phyloP scores from a whole-genome alignment of 1,140 invertebrate species.

The Heliconius hewitsoni region DNA sequence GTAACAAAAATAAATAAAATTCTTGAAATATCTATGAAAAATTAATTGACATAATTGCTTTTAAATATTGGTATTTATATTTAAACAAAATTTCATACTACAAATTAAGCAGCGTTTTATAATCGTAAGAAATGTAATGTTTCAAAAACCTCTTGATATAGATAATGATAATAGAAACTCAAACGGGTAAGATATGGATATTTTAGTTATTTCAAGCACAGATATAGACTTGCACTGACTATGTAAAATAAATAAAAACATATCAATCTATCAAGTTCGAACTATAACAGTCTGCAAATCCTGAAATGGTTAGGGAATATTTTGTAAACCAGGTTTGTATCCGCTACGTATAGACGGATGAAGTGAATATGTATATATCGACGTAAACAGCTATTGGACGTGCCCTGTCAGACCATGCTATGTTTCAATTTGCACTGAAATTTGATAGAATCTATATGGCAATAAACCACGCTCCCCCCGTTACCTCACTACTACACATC shows the following conservation, averaged over 20 bases:
- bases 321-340: constrained; percentile 3
- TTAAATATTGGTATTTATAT: background rate
- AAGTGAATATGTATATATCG: background rate
- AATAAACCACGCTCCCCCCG: background rate
- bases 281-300: background rate
- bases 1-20: background rate
- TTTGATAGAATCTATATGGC: constrained; percentile 1
- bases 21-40: background rate
- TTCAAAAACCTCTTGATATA: background rate
- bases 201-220: background rate
- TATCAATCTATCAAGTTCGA: background rate
- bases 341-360: background rate
- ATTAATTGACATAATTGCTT: too few species aligned
- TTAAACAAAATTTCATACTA: background rate
- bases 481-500: background rate
- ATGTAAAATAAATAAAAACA: background rate
- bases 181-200: background rate
- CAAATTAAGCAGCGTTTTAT: background rate
- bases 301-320: background rate
- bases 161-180: background rate
- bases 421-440: constrained; percentile 13
- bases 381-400: constrained; percentile 6
- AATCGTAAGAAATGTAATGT: background rate
- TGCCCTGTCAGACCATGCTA: background rate
- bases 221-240: background rate